Evolutionary conservation across 1,140 invertebrate species (phyloP), one percentile per base, ranked within the genome.

Genomic region (Drosophila bifasciata): DNA sequence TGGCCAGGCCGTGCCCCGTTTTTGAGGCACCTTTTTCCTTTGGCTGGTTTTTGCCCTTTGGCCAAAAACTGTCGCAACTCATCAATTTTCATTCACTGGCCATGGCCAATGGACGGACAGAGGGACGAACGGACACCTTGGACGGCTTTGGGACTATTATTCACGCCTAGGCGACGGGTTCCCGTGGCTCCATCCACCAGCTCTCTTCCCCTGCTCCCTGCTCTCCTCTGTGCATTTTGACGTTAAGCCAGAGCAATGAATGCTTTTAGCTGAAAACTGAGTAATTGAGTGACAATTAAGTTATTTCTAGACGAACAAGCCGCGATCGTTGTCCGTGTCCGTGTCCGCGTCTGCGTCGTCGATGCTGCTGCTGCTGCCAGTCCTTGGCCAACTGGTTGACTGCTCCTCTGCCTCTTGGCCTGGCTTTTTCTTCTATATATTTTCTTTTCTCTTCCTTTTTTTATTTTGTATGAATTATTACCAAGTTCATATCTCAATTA

Each of bases 261-360:
- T 90, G 89, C 89, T 85, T 86, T 90, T 90, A 90, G 89, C 84
- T 90, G 89, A 90, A 90, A 90, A 90, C 89, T 91, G 89, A 91
- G 89, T 90, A 91, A 91, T 91, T 91, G 89, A 90, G 84, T 90
- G 89, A 90, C 89, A 91, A 91, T 91, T 91, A 91, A 91, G 89
- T 91, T 91, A 90, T 90, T 91, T 91, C 86, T 77, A 88, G 79
- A 89, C 83, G 84, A 88, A 89, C 83, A 81, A 88, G 83, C 74
- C 64, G 59, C 73, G 80, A 76, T 76, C 75, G 64, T 53, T 74
- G 59, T 60, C 74, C 59, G 61, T 41, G 48, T 55, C 69, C 57
- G 68, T 28, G 49, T 56, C 69, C 53, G 68, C 39, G 41, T 52
- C 53, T 57, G 36, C 32, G 32, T 13, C 32, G 3, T 11, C 32